Evolutionary conservation across 2,888 invertebrate genomes (phyloP).

Genomic region (Lumbricus terrestris): DNA sequence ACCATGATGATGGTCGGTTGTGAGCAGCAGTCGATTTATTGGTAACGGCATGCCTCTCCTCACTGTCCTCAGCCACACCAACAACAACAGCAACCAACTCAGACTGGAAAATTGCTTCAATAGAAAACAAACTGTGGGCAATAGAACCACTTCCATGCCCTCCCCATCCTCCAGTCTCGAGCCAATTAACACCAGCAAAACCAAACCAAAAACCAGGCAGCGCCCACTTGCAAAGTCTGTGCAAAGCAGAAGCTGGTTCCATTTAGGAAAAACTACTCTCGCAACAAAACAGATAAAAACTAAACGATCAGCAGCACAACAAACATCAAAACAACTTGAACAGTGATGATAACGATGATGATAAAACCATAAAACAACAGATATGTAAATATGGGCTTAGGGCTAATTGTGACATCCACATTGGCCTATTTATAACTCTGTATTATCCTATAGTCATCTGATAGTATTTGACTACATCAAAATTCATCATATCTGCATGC

Average conservation of each 20-base stretch:
- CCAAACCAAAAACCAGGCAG: neutral
- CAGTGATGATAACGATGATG: neutral
- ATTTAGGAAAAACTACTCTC: neutral
- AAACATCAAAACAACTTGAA: neutral
- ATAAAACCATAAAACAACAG: too few relatives aligned
- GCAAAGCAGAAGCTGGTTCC: neutral
- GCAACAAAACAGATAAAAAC: neutral
- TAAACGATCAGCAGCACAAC: neutral
- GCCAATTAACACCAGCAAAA: neutral
- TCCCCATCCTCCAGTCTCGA: neutral
- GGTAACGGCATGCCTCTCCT: neutral
- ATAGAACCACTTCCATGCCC: neutral
- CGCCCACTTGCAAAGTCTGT: neutral
- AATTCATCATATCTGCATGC: too few relatives aligned
- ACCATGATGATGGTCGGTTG: neutral
- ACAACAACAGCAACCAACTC: neutral
- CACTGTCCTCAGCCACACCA: neutral
- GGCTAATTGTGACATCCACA: too few relatives aligned
- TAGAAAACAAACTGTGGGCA: neutral
- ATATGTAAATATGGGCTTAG: too few relatives aligned
- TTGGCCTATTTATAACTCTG: too few relatives aligned
- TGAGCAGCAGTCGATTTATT: neutral
- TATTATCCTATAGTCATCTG: too few relatives aligned
- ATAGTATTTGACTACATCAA: too few relatives aligned
- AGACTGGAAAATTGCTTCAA: neutral